Base-by-base conservation (phyloP, 2,888 invertebrate species). In the Drosophila leonis region DNA sequence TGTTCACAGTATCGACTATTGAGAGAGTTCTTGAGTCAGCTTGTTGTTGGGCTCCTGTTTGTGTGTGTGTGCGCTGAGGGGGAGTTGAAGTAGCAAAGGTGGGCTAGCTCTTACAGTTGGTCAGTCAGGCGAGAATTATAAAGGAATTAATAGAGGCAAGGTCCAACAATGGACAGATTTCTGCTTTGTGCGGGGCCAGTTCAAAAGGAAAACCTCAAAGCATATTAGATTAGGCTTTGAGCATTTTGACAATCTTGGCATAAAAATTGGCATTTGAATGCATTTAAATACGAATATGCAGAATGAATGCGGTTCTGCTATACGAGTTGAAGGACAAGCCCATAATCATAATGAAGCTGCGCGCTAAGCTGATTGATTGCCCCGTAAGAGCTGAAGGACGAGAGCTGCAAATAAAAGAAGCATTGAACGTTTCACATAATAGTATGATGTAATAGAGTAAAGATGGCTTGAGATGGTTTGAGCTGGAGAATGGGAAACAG, bases 81-180 rank as follows among this genome's bases (percentile, higher is more conserved):
- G 78, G 63, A 69, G 85, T 59, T 57, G 61, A 73, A 72, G 81
- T 69, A 41, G 56, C 37, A 24, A 41, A 67, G 67, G 70, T 67
- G 62, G 75, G 56, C 44, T 41, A 67, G 69, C 69, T 72, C 78
- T 76, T 83, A 75, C 75, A 54, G 87, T 72, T 78, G 81, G 80
- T 79, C 84, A 88, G 79, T 77, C 88, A 91, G 90, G 90, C 90
- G 91, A 78, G 89, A 90, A 90, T 90, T 90, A 91, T 90, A 90
- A 90, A 88, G 83, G 91, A 90, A 90, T 91, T 90, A 91, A 88
- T 83, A 80, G 78, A 81, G 74, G 78, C 78, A 68, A 65, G 68
- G 72, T 69, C 67, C 82, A 72, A 79, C 79, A 82, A 82, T 80
- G 75, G 65, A 29, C 59, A 62, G 70, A 80, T 76, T 78, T 78